Conservation (phyloP, 2,888 invertebrate species). For the Protophormia terraenovae region DNA sequence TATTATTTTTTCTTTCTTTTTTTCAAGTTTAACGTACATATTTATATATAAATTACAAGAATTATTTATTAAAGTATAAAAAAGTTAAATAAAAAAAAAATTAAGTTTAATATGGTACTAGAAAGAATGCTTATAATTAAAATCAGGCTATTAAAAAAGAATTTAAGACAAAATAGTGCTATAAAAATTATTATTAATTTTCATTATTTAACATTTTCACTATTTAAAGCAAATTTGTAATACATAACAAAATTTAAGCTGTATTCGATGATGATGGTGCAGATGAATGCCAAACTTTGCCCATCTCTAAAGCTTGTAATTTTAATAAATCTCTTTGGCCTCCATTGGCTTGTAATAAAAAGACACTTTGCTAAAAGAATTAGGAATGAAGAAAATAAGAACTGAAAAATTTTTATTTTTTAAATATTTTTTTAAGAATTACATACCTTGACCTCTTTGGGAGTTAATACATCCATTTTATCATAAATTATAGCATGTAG, state of each 20-base stretch:
- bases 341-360: conserved; percentile 89
- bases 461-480: conserved; percentile 86
- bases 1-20: no score
- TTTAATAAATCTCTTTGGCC: conserved; percentile 83
- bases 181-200: neutral
- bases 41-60: neutral
- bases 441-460: conserved; percentile 79
- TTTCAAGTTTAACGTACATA: neutral
- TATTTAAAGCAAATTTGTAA: no score
- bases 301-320: conserved; percentile 79
- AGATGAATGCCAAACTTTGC: conserved; percentile 69
- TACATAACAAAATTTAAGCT: conserved; percentile 25
- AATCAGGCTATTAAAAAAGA: neutral
- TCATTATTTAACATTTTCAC: neutral
- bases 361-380: conserved; percentile 87
- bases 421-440: neutral
- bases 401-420: neutral
- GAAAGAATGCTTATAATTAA: neutral
- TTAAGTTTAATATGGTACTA: neutral
- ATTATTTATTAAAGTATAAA: neutral
- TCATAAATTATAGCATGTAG: conserved; percentile 98
- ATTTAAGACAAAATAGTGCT: neutral
- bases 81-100: neutral
- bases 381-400: conserved; percentile 9
- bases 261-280: conserved; percentile 27